Conservation (phyloP, 2,113 vertebrate genomes). For the Bubo blakistoni region DNA sequence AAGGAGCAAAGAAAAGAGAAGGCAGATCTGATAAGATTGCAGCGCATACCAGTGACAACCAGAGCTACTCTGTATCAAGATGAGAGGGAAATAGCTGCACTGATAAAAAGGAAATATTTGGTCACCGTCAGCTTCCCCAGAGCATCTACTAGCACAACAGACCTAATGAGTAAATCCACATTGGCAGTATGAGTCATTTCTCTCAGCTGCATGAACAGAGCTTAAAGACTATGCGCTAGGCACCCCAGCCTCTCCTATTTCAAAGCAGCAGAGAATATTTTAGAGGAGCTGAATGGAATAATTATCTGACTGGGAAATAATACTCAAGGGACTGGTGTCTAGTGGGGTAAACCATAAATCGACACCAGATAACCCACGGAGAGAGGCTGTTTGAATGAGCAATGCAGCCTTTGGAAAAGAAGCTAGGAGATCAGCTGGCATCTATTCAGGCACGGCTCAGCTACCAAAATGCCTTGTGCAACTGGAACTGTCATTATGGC, state of each 20-base stretch:
- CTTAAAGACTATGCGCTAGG: background rate
- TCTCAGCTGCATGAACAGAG: conserved; percentile 51
- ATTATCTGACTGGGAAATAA: conserved; percentile 6
- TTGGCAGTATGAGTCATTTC: conserved; percentile 62
- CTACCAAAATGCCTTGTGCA: background rate
- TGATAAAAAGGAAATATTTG: conserved; percentile 72
- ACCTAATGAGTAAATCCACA: conserved; percentile 67
- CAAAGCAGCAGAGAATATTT: conserved; percentile 43
- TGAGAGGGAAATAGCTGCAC: conserved; percentile 49
- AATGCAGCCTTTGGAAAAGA: background rate
- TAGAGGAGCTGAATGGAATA: background rate
- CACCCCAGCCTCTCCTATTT: conserved; percentile 16
- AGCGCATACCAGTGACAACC: background rate
- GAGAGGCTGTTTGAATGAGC: background rate
- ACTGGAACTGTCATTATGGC: background rate
- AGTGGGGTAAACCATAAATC: background rate
- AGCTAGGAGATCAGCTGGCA: background rate
- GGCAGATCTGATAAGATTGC: conserved; percentile 59
- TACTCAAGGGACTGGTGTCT: background rate
- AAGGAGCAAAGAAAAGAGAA: conserved; percentile 50
- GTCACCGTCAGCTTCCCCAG: conserved; percentile 60
- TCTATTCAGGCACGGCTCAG: background rate
- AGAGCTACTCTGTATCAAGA: conserved; percentile 45
- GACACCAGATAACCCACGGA: background rate
- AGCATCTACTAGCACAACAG: conserved; percentile 51